A percentile compares a stretch with the other conserved stretches of the same genome.
Evolutionary conservation across 35 echinoderm and acorn worm genomes (phyloP).

Genomic region (Acanthaster planci): DNA sequence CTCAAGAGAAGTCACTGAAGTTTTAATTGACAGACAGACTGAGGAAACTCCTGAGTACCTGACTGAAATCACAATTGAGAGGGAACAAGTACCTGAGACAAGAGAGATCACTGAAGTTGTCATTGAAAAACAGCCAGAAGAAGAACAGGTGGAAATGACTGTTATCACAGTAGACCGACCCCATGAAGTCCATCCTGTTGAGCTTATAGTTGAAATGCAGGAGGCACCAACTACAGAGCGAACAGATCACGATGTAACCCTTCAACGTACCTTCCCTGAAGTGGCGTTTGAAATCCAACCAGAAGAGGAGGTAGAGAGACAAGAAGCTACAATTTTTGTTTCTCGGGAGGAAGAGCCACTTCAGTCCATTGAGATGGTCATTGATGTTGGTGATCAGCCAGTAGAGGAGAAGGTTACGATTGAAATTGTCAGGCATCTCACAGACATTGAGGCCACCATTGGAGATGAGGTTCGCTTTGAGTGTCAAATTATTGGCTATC

Average conservation of each 20-base stretch:
- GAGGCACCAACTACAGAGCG: not conserved
- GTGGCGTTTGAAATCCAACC: conserved; percentile 28
- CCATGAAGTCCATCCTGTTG: conserved; percentile 13
- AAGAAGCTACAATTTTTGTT: conserved; percentile 42
- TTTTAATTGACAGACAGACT: conserved; percentile 67
- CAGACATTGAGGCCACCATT: conserved; percentile 56
- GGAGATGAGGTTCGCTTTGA: conserved; percentile 45
- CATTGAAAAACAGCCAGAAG: conserved; percentile 64
- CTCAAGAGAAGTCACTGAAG: conserved; percentile 34
- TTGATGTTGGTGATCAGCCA: conserved; percentile 46
- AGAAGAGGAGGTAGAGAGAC: conserved; percentile 8
- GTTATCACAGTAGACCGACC: conserved; percentile 23
- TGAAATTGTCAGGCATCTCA: conserved; percentile 46
- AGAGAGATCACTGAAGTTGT: conserved; percentile 48
- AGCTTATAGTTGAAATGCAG: conserved; percentile 25
- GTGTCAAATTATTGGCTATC: conserved; percentile 71
- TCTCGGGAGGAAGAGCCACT: conserved; percentile 45
- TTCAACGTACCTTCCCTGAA: conserved; percentile 3
- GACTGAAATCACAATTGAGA: conserved; percentile 23
- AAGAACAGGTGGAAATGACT: conserved; percentile 47
- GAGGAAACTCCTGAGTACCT: conserved; percentile 39
- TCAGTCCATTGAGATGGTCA: conserved; percentile 69
- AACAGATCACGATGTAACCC: not conserved
- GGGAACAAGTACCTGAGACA: conserved; percentile 26
- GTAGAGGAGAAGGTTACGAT: conserved; percentile 30